Evolutionary conservation across 1,140 invertebrate genomes (phyloP).

Genomic region (Scaptomyza pallida): DNA sequence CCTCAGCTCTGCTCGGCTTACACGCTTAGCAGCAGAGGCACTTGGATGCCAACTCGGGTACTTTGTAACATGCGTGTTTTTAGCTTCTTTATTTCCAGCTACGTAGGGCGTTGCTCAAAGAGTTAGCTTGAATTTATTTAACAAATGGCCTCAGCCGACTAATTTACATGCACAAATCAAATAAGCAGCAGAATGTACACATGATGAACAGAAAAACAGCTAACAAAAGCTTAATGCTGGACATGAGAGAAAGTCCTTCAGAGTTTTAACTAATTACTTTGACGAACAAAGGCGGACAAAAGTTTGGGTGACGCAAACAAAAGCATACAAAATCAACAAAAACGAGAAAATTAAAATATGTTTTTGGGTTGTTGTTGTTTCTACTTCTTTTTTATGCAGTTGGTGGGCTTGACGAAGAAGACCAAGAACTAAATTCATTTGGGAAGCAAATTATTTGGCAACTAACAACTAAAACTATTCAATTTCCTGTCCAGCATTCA

Average conservation of each 20-base stretch:
- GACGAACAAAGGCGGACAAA: conserved; percentile 71
- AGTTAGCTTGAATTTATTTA: conserved; percentile 67
- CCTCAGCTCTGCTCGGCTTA: conserved; percentile 61
- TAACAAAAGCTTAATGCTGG: conserved; percentile 34
- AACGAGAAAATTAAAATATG: conserved; percentile 75
- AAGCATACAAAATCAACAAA: conserved; percentile 65
- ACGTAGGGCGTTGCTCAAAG: conserved; percentile 10
- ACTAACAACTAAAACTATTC: conserved; percentile 78
- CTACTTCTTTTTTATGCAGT: not conserved
- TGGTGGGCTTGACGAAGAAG: not conserved
- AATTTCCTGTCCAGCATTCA: conserved; percentile 59
- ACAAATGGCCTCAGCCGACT: conserved; percentile 74
- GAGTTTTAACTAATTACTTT: conserved; percentile 79
- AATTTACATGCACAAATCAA: conserved; percentile 82
- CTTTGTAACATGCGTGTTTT: conserved; percentile 45
- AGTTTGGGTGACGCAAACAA: conserved; percentile 72
- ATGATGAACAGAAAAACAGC: conserved; percentile 61
- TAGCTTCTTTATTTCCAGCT: conserved; percentile 54
- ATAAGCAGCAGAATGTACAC: conserved; percentile 68
- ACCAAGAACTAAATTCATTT: conserved; percentile 15
- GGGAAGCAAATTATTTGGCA: conserved; percentile 60
- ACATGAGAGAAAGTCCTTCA: conserved; percentile 58
- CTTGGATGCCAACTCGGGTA: conserved; percentile 30
- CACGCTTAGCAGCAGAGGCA: conserved; percentile 63
- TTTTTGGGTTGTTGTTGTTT: conserved; percentile 15